phyloP scores from a whole-genome alignment of 2,797 vertebrate genomes.

The Graptemys geographica region DNA sequence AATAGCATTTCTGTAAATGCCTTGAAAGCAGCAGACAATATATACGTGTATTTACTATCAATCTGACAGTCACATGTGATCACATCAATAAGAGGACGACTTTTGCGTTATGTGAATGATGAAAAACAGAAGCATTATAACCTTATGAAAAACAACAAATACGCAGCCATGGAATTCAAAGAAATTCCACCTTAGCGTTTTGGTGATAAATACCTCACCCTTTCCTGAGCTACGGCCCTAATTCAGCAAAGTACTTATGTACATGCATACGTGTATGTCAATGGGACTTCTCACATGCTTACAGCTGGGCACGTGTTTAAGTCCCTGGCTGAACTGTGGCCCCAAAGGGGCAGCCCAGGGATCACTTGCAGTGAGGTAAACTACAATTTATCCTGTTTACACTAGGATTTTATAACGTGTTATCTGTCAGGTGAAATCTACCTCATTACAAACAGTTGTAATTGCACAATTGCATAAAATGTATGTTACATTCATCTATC shows the following conservation, averaged over 20 bases:
- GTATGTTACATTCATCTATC: background rate
- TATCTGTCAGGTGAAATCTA: background rate
- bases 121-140: background rate
- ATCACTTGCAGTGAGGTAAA: background rate
- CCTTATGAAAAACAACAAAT: background rate
- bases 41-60: no score
- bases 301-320: background rate
- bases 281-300: background rate
- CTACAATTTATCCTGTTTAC: background rate
- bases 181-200: background rate
- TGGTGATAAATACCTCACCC: background rate
- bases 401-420: background rate
- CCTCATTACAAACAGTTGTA: background rate
- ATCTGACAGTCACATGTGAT: background rate
- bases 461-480: background rate
- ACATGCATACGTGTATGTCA: background rate
- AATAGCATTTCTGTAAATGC: background rate
- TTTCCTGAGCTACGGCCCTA: background rate
- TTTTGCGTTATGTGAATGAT: background rate
- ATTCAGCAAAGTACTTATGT: background rate
- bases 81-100: background rate
- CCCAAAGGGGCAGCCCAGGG: background rate
- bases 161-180: background rate
- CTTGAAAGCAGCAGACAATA: background rate
- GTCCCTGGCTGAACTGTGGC: background rate